phyloP scores from a whole-genome alignment of 2,888 invertebrate genomes.

The Tridacna crocea region DNA sequence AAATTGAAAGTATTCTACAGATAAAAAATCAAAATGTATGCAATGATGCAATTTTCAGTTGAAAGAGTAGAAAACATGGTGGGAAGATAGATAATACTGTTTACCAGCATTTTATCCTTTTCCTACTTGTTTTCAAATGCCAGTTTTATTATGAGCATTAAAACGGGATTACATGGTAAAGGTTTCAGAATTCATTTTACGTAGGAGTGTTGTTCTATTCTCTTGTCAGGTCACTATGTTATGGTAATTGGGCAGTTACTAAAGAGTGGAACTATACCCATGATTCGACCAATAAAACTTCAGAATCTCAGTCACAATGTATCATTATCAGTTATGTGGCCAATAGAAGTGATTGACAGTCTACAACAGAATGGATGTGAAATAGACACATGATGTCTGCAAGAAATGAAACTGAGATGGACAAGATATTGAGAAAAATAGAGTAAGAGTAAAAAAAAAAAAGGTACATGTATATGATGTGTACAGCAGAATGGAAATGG shows the following conservation, averaged over 20 bases:
- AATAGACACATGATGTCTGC: not conserved
- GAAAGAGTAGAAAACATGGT: too few species aligned
- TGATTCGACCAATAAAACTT: conserved; percentile 68
- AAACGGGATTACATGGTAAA: not conserved
- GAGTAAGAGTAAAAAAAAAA: not conserved
- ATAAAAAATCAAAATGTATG: too few species aligned
- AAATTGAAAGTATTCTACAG: too few species aligned
- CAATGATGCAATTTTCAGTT: too few species aligned
- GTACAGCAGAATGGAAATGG: not conserved
- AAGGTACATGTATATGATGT: not conserved
- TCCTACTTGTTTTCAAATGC: not conserved
- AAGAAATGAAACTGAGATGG: not conserved
- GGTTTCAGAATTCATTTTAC: not conserved
- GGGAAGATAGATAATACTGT: too few species aligned
- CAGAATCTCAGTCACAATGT: conserved; percentile 68
- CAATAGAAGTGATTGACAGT: conserved; percentile 70
- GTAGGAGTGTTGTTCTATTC: not conserved
- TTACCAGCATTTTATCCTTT: not conserved
- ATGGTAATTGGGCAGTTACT: conserved; percentile 70
- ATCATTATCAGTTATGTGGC: conserved; percentile 65
- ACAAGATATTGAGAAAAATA: not conserved
- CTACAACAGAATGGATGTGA: conserved; percentile 37
- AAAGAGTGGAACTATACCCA: conserved; percentile 51
- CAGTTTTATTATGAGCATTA: not conserved
- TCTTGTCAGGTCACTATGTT: conserved; percentile 71